Base-by-base conservation (phyloP, 2,113 vertebrate genomes). In the Sphyrna mokarran region DNA sequence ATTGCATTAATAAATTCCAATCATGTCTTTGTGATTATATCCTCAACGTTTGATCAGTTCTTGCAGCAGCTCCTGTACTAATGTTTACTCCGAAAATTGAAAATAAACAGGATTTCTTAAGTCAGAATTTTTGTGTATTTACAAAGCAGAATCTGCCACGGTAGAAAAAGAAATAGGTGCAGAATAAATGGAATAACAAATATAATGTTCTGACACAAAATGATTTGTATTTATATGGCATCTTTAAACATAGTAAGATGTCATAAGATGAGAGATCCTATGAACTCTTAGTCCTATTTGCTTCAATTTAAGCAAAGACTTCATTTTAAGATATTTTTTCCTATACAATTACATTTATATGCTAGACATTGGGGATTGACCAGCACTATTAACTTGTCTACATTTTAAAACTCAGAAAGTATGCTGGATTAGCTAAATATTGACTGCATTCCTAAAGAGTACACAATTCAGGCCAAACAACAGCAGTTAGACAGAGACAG, bases 31-130 rank as follows among this genome's bases (percentile, higher is more conserved):
- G 23, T 43, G 68, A 70, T 95, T 70, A 69, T 33, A 95, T 18
- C 61, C 37, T 40, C 18, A 1, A 29, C 63, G 16, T 93, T 93
- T 91, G 61, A 91, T n/a, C 58, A 66, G 58, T 18, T 29, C 23
- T 58, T 90, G 87, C 87, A 90, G 58, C 23, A 33, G 40, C 94
- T 76, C 70, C 40, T 54, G n/a, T 95, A 23, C 37, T 76, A 48
- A 76, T 95, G 43, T 95, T 95, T 95, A 72, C 94, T 29, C 22
- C 72, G 40, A 95, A 95, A 48, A 95, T 48, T 95, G 93, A 95
- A 95, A 95, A 95, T 72, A 95, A 95, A 95, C 40, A 48, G 3
- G 1, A 5, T 16, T 40, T 83, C 13, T 20, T 29, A 72, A 29
- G 48, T 14, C 9, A 72, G 22, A 40, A 48, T 16, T 16, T 23